Percentiles rank a stretch among this genome's conserved stretches.
These are phyloP conservation scores for Rachycentron canadum DNA, from an alignment of 2,797 vertebrate species.

Conservation along the genomic window DNA sequence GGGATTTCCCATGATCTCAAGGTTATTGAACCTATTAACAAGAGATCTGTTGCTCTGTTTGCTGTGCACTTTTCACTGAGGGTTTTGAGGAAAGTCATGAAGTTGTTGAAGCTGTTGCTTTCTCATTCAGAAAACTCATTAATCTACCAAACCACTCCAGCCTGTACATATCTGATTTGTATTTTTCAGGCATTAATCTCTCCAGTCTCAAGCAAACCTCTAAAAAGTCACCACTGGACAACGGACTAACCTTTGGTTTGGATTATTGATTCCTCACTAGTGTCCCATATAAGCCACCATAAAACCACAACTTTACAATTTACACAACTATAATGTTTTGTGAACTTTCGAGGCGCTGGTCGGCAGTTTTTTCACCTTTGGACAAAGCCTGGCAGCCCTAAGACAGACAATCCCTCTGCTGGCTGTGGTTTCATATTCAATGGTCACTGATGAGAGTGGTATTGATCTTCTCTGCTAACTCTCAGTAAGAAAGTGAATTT, in stretches of 20 bases:
- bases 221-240: neutral
- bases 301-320: neutral
- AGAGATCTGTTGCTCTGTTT: constrained; percentile 31
- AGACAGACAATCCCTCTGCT: too few species aligned
- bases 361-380: neutral
- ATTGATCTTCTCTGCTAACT: neutral
- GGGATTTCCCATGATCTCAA: constrained; percentile 22
- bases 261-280: neutral
- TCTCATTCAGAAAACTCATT: constrained; percentile 33
- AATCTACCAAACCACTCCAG: constrained; percentile 22
- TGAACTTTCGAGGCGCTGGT: neutral
- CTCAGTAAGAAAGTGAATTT: neutral
- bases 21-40: constrained; percentile 17
- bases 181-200: constrained; percentile 4
- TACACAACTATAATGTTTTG: neutral
- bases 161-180: constrained; percentile 9
- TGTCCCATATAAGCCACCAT: neutral
- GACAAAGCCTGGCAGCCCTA: neutral
- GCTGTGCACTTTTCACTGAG: constrained; percentile 7
- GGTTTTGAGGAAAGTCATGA: constrained; percentile 24
- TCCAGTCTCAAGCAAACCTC: neutral
- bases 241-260: neutral
- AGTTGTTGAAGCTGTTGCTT: constrained; percentile 18
- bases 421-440: neutral
- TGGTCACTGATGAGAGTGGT: neutral